Evolutionary conservation across 1,140 invertebrate genomes (phyloP), one percentile per base, ranked within the genome.

Genomic region (Zaprionus camerounensis): DNA sequence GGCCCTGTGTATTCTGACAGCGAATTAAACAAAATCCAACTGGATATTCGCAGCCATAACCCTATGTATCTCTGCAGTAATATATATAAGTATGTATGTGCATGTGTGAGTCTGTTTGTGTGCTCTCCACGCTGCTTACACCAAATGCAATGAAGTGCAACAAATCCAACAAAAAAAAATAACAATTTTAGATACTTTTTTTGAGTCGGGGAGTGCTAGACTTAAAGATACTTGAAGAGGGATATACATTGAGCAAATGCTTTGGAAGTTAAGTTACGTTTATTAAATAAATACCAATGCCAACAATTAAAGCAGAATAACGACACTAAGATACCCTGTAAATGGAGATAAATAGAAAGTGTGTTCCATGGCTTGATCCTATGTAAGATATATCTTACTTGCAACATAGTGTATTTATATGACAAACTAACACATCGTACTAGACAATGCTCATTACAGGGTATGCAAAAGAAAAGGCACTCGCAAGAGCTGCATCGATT

Each of bases 11-110:
- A 78, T 88, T 88, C 75, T 81, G 81, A 84, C 85, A 88, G 71
- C 78, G 81, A 88, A 88, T 88, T 88, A 88, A 84, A 79, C 75
- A 84, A 81, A 81, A 90, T 90, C 71, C 85, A 71, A 69, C 79
- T 76, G 46, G 22, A 64, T 65, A 59, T 34, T 28, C 26, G 46
- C 71, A 53, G 64, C 31, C 34, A 38, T 13, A 69, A 38, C 53
- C 1, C 28, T 49, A 44, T 20, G 17, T 56, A 57, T 34, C 44
- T 5, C 49, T 38, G 44, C 3, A 51, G 17, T 49, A 57, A 24
- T 56, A 28, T 38, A 28, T 38, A 22, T 20, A 31, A 38, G 36
- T 24, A 34, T 49, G 4, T 64, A 2, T 31, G 7, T 9, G 28
- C 7, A 31, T 31, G 20, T 49, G 31, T 15, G 24, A 24, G 24